Conservation (phyloP, 2,888 invertebrate genomes). For the Chalcis sispes region DNA sequence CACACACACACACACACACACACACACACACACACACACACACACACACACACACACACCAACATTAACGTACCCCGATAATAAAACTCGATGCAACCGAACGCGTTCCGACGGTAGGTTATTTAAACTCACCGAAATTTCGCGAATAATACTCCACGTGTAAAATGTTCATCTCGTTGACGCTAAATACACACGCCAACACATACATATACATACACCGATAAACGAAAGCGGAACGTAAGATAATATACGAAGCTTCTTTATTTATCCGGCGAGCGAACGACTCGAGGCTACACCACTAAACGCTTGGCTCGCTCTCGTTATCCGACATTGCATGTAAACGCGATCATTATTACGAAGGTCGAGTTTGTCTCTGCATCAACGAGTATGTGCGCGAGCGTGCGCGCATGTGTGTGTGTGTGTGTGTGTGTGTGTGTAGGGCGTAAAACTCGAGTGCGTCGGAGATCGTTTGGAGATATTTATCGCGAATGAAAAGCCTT, state of each 20-base stretch:
- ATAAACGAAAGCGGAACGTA: no score
- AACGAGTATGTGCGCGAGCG: background rate
- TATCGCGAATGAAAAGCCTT: slow-evolving; percentile 67
- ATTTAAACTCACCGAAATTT: slow-evolving; percentile 30
- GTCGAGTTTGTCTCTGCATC: background rate
- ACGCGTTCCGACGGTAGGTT: background rate
- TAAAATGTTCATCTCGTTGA: no score
- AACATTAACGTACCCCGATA: no score
- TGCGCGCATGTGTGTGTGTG: background rate
- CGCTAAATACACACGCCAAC: no score
- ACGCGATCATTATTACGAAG: slow-evolving; percentile 44
- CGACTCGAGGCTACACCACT: no score
- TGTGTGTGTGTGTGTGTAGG: background rate
- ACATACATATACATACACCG: background rate
- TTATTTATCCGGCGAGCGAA: slow-evolving; percentile 56
- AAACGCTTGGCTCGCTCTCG: slow-evolving; percentile 16
- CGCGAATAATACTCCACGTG: no score
- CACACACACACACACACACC: background rate
- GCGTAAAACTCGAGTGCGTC: slow-evolving; percentile 16
- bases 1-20: no score
- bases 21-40: no score
- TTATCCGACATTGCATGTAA: slow-evolving; percentile 46
- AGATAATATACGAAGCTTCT: no score
- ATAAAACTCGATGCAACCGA: no score
- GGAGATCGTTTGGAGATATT: slow-evolving; percentile 61